Base-by-base conservation (phyloP, 2,888 invertebrate genomes). In the Biston stratarius region DNA sequence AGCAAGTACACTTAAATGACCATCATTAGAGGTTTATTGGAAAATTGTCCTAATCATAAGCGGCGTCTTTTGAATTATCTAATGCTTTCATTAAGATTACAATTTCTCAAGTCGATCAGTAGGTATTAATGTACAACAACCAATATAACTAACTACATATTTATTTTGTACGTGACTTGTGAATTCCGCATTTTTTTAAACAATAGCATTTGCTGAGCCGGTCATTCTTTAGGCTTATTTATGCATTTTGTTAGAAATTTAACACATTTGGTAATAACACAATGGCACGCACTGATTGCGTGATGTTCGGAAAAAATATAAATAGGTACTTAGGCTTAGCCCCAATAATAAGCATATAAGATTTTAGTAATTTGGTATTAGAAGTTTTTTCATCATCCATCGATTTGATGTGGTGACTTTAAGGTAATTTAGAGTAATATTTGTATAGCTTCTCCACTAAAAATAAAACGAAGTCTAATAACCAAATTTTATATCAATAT, bases 51-150 rank as follows among this genome's bases (percentile, higher is more conserved):
- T 73, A 77, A 77, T 79, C 63, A 62, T 44, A 45, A 69, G 74
- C 78, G 71, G 71, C 71, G 56, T 72, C 58, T 24, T 77, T 79
- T 80, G 64, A 78, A 77, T 78, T 77, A 78, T 73, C 73, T 77
- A 79, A 79, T 77, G 71, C 73, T 76, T 74, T 56, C 51, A 62
- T 66, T 60, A 65, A 33, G 51, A 40, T 51, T 47, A 5, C 40
- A 14, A 11, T 53, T 15, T 38, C 8, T 6, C 2, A 6, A n/a
- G 7, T 40, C 10, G 38, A 40, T 15, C 8, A 55, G 42, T 55
- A 24, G 12, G 55, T 38, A 12, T 40, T 48, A 34, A 9, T n/a
- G 57, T 57, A 52, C 45, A 57, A 55, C 53, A 68, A 58, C 38
- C 62, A 60, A 66, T 71, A 69, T 68, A 70, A 10, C 24, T 53